Conservation (phyloP, 2,113 vertebrate species). For the Glaucidium brasilianum region DNA sequence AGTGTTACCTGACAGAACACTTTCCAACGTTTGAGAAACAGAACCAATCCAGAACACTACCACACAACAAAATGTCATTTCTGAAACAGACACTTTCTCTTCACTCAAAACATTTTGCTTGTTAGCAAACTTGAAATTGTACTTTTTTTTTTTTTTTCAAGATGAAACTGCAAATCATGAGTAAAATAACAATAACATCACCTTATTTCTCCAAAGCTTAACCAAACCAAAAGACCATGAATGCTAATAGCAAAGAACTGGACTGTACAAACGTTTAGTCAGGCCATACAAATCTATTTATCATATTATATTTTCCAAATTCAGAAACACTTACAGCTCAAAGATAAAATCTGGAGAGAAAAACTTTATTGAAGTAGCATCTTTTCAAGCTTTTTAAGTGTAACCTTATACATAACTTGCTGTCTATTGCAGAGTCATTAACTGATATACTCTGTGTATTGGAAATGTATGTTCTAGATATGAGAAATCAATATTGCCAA, state of each 20-base stretch:
- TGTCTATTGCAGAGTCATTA: not conserved
- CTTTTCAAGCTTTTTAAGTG: not conserved
- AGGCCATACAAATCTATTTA: not conserved
- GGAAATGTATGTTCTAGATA: not conserved
- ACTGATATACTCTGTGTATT: not conserved
- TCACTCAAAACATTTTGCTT: not conserved
- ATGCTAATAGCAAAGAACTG: not conserved
- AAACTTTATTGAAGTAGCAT: not conserved
- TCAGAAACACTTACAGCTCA: not conserved
- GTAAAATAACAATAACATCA: not conserved
- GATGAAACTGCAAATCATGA: not conserved
- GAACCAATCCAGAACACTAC: not conserved
- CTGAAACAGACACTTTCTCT: not conserved
- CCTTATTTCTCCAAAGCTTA: not conserved
- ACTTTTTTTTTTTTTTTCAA: not conserved
- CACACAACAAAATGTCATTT: not conserved
- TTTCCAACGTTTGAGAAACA: not conserved
- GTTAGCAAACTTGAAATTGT: not conserved
- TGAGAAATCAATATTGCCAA: not conserved
- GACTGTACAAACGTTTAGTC: not conserved
- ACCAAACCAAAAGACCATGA: not conserved
- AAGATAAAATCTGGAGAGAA: not conserved
- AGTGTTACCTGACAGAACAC: not conserved
- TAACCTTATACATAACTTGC: not conserved
- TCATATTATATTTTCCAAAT: not conserved